These are phyloP conservation scores for Sphecodes monilicornis DNA, from an alignment of 2,888 invertebrate genomes.

Conservation along the genomic window DNA sequence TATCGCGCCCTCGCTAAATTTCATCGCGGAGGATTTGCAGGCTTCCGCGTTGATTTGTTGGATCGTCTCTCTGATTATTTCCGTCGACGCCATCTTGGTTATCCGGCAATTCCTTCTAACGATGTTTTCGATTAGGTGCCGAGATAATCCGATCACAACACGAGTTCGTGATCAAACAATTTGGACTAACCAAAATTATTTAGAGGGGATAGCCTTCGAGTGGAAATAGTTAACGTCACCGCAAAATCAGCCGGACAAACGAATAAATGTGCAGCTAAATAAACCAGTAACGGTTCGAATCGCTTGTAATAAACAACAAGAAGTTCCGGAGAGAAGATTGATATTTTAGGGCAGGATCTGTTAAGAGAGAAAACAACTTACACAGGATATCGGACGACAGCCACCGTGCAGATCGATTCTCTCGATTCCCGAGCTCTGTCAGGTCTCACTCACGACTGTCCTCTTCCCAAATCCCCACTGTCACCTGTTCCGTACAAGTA, in stretches of 20 bases:
- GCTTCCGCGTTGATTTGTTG: neutral
- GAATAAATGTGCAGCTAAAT: neutral
- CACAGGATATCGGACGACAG: neutral
- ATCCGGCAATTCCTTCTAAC: neutral
- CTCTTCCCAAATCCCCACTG: constrained; percentile 1
- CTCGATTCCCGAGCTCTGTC: neutral
- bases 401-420: neutral
- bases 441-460: neutral
- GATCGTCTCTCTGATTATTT: neutral
- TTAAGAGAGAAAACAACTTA: neutral
- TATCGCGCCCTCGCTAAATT: neutral
- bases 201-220: neutral
- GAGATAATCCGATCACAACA: too few species aligned
- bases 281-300: neutral
- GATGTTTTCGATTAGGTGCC: neutral
- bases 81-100: neutral
- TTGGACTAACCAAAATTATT: neutral
- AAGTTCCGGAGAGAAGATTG: neutral
- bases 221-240: neutral
- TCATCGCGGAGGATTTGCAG: constrained; percentile 9
- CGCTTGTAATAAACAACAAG: neutral
- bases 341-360: neutral
- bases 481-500: neutral
- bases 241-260: neutral
- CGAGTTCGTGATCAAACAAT: too few species aligned